Evolutionary conservation across 2,113 vertebrate genomes (phyloP).

Genomic region (Brachypteracias leptosomus): DNA sequence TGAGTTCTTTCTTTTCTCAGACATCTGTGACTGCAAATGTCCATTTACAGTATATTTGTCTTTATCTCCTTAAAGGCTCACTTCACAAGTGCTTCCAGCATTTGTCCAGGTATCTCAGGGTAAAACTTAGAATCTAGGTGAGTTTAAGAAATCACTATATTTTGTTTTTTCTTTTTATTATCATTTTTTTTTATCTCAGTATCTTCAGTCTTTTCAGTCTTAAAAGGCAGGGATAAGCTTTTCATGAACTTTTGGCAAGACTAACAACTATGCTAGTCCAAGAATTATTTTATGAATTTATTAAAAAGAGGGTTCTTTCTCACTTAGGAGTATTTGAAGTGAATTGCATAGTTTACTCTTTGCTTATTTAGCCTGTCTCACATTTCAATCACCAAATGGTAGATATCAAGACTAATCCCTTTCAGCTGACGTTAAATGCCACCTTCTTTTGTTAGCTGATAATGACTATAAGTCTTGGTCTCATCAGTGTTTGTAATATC

Average conservation of each 20-base stretch:
- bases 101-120: background rate
- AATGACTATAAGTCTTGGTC: background rate
- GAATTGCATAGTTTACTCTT: background rate
- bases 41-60: background rate
- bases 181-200: background rate
- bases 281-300: background rate
- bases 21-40: background rate
- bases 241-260: background rate
- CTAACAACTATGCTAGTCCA: background rate
- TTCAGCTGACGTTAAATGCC: background rate
- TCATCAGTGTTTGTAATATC: conserved; percentile 6
- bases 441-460: background rate
- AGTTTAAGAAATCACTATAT: background rate
- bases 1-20: background rate
- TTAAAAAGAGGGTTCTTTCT: background rate
- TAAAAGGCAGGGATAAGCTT: background rate
- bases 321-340: background rate
- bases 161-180: background rate
- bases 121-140: background rate
- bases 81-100: background rate
- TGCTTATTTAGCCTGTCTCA: background rate
- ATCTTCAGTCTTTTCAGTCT: background rate
- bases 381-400: background rate
- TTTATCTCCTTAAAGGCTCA: background rate
- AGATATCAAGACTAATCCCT: background rate